These are phyloP conservation scores for Athalia cordata DNA, from an alignment of 2,888 invertebrate species.

Conservation along the genomic window DNA sequence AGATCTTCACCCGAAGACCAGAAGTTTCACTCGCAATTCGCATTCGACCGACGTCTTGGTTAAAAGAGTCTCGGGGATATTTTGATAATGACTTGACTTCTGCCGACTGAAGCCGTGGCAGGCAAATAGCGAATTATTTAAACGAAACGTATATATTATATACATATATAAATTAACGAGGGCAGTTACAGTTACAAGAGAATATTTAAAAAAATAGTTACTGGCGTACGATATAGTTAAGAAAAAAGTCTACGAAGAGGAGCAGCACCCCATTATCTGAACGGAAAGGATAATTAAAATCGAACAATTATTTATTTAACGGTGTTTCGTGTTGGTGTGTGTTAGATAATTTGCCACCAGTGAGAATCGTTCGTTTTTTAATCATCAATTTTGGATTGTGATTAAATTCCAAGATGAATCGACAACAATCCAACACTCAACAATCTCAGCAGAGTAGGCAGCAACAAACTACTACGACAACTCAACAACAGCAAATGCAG, in stretches of 20 bases:
- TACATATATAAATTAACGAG: conserved; percentile 49
- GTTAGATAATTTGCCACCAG: conserved; percentile 39
- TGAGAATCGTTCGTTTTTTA: conserved; percentile 41
- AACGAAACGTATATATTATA: conserved; percentile 43
- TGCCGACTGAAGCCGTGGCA: conserved; percentile 79
- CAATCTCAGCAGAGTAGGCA: conserved; percentile 75
- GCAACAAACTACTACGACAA: conserved; percentile 74
- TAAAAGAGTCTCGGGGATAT: conserved; percentile 73
- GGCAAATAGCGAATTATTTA: conserved; percentile 62
- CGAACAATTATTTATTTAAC: conserved; percentile 14
- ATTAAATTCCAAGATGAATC: conserved; percentile 82
- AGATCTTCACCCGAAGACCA: conserved; percentile 73
- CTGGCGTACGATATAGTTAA: conserved; percentile 9
- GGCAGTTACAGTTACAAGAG: conserved; percentile 43
- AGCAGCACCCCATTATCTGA: background rate
- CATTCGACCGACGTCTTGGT: conserved; percentile 96
- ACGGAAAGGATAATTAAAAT: background rate
- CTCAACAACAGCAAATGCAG: conserved; percentile 62
- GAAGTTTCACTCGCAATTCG: conserved; percentile 89
- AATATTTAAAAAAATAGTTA: conserved; percentile 45
- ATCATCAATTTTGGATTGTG: conserved; percentile 51
- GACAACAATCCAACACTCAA: conserved; percentile 75
- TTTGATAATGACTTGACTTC: conserved; percentile 87
- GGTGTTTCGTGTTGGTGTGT: conserved; percentile 46
- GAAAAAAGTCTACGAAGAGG: background rate